Percentiles rank a stretch among this genome's conserved stretches.
These are phyloP conservation scores for Eulemur coronatus DNA, from an alignment of 2,797 vertebrate species.

Conservation along the genomic window DNA sequence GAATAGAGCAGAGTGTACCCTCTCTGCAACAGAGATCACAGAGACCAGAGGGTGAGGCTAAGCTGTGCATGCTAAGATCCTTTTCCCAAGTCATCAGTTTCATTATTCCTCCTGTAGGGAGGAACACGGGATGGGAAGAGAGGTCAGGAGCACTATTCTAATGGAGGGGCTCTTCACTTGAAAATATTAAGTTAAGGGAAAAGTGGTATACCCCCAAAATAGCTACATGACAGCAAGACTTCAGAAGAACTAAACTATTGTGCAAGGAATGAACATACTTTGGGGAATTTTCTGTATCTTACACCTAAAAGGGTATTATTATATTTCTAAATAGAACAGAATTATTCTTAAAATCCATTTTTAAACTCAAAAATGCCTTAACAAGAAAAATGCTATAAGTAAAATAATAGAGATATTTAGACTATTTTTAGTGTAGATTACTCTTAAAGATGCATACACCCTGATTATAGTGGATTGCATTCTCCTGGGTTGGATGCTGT, in stretches of 20 bases:
- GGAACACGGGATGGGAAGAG: background rate
- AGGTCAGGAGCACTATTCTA: background rate
- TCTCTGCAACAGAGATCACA: background rate
- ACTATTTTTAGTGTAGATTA: background rate
- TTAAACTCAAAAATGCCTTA: background rate
- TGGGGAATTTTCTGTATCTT: background rate
- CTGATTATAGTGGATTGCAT: background rate
- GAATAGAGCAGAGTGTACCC: background rate
- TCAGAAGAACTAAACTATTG: background rate
- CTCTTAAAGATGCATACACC: background rate
- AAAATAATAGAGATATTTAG: background rate
- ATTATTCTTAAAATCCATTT: background rate
- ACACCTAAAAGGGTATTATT: background rate
- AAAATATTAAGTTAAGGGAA: background rate
- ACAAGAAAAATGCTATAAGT: background rate
- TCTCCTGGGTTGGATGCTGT: background rate
- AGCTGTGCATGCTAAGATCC: background rate
- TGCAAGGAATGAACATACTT: background rate
- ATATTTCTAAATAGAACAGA: background rate
- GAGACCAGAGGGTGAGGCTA: background rate
- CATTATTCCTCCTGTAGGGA: background rate
- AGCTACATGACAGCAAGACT: background rate
- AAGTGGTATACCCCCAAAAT: background rate
- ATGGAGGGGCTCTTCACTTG: background rate
- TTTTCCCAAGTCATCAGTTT: background rate